Percentiles rank a stretch among this genome's conserved stretches.
phyloP scores from a whole-genome alignment of 2,888 invertebrate species.

The Tiliacea aurago region DNA sequence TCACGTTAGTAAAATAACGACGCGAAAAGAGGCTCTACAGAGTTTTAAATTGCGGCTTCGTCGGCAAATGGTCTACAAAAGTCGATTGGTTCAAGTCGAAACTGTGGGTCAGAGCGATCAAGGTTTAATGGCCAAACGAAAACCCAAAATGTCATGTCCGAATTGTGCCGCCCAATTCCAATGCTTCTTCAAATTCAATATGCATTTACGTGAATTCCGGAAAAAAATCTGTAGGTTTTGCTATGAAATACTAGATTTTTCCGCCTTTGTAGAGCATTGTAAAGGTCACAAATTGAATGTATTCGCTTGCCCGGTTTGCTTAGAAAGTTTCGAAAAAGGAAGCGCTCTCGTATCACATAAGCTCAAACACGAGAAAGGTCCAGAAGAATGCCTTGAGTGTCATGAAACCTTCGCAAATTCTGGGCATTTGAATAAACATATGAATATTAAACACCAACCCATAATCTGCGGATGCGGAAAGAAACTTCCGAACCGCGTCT shows the following conservation, averaged over 20 bases:
- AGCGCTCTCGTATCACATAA: slow-evolving; percentile 61
- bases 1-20: slow-evolving; percentile 49
- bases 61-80: slow-evolving; percentile 27
- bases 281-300: slow-evolving; percentile 59
- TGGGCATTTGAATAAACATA: slow-evolving; percentile 65
- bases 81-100: slow-evolving; percentile 17
- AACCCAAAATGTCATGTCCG: slow-evolving; percentile 66
- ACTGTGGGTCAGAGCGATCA: not conserved
- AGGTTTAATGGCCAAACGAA: slow-evolving; percentile 8
- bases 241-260: slow-evolving; percentile 60
- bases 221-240: slow-evolving; percentile 73
- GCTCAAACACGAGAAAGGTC: slow-evolving; percentile 47
- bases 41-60: slow-evolving; percentile 53
- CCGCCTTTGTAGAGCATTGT: slow-evolving; percentile 63
- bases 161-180: slow-evolving; percentile 68
- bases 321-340: slow-evolving; percentile 62
- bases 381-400: slow-evolving; percentile 71
- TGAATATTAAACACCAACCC: slow-evolving; percentile 65
- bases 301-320: slow-evolving; percentile 70
- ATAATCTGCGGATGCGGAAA: slow-evolving; percentile 71
- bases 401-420: slow-evolving; percentile 64
- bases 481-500: slow-evolving; percentile 70
- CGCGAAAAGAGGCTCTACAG: slow-evolving; percentile 53
- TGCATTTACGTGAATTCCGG: slow-evolving; percentile 69
- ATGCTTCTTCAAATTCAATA: slow-evolving; percentile 64